A percentile compares a stretch with the other conserved stretches of the same genome.
These are phyloP conservation scores for Rhodinocichla rosea DNA, from an alignment of 2,113 vertebrate species.

Conservation along the genomic window DNA sequence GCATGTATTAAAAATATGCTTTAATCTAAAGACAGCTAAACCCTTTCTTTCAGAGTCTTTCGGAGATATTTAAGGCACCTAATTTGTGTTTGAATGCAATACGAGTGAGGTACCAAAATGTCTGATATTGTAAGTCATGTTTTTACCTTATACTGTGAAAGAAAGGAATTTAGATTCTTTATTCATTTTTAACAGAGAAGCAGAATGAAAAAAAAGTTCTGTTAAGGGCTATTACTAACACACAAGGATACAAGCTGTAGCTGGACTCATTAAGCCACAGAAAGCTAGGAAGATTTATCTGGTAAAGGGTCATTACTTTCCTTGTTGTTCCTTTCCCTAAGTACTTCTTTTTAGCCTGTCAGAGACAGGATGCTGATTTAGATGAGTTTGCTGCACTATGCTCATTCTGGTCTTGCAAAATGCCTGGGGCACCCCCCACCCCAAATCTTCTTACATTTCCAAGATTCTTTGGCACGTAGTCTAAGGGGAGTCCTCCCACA, in stretches of 20 bases:
- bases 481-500: constrained; percentile 83
- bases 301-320: not conserved
- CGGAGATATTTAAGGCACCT: not conserved
- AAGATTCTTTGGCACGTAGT: constrained; percentile 75
- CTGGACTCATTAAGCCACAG: not conserved
- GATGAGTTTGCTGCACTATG: not conserved
- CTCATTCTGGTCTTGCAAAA: not conserved
- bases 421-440: fast-evolving
- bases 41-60: not conserved
- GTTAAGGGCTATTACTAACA: not conserved
- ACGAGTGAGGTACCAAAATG: not conserved
- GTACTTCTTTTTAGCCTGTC: not conserved
- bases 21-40: not conserved
- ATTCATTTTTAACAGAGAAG: not conserved
- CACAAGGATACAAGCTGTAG: not conserved
- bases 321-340: not conserved
- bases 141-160: not conserved
- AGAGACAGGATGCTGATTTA: not conserved
- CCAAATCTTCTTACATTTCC: constrained; percentile 76
- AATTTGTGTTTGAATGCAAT: not conserved
- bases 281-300: not conserved
- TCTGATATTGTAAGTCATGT: not conserved
- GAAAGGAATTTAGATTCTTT: not conserved
- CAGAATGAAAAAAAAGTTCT: not conserved
- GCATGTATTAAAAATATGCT: not conserved